These are phyloP conservation scores for Brachyrhaphis roseni DNA, from an alignment of 2,797 vertebrate species.

Conservation along the genomic window DNA sequence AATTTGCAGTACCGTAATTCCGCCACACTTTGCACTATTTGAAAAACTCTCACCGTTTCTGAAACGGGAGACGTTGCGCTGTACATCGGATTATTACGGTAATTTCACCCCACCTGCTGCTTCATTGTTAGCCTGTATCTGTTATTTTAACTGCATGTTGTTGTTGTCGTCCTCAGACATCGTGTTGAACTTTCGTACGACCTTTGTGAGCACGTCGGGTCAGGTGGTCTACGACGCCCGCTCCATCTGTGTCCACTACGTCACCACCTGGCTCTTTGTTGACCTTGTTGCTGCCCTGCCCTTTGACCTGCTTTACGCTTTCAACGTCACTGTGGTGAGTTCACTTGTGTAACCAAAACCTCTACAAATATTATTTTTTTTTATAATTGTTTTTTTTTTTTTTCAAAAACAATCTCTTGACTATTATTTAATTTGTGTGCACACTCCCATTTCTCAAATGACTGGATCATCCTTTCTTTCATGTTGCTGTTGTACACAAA, in stretches of 20 bases:
- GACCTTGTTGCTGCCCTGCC: conserved; percentile 96
- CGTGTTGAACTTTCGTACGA: conserved; percentile 95
- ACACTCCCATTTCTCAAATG: background rate
- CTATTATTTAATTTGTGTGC: background rate
- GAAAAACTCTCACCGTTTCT: no score
- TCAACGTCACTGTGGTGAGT: conserved; percentile 93
- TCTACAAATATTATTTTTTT: background rate
- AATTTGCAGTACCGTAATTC: no score
- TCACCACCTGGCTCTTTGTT: conserved; percentile 97
- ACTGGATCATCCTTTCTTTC: background rate
- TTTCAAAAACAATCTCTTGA: background rate
- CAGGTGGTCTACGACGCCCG: conserved; percentile 97
- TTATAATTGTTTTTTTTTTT: no score
- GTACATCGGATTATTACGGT: no score
- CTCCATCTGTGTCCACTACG: conserved; percentile 97
- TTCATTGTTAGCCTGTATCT: background rate
- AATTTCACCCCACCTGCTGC: no score
- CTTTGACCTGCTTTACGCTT: conserved; percentile 96
- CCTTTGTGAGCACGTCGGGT: conserved; percentile 96
- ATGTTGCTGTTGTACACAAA: background rate
- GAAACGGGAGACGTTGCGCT: no score
- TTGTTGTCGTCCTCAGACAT: conserved; percentile 84
- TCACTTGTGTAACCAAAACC: background rate
- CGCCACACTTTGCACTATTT: no score
- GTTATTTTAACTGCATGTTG: background rate